Evolutionary conservation across 2,888 invertebrate genomes (phyloP).

Genomic region (Parnassius smintheus): DNA sequence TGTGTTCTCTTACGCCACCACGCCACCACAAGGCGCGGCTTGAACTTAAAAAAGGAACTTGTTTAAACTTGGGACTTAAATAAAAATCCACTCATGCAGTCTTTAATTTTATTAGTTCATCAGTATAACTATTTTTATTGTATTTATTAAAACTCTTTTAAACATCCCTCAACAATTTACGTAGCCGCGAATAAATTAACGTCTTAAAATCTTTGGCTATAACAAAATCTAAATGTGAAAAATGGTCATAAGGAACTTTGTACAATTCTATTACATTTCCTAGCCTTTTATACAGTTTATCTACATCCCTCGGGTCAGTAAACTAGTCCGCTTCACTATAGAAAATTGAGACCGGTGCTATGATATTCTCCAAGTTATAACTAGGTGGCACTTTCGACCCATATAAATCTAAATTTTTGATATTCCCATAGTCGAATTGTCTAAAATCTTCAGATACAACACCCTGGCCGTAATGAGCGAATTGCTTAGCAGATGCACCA

Average conservation of each 20-base stretch:
- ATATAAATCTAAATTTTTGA: constrained; percentile 50
- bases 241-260: constrained; percentile 74
- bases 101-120: too few relatives aligned
- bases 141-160: too few relatives aligned
- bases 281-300: constrained; percentile 71
- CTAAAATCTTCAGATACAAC: constrained; percentile 52
- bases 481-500: constrained; percentile 76
- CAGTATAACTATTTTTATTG: too few relatives aligned
- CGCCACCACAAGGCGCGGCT: too few relatives aligned
- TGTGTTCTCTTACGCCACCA: too few relatives aligned
- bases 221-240: constrained; percentile 66
- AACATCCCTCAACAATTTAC: constrained; percentile 34
- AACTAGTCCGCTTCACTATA: constrained; percentile 83
- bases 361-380: constrained; percentile 51
- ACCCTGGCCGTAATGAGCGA: constrained; percentile 78
- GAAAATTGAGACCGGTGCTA: constrained; percentile 56
- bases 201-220: constrained; percentile 55
- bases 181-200: constrained; percentile 44
- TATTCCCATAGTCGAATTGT: constrained; percentile 54
- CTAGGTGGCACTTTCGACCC: constrained; percentile 49
- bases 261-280: constrained; percentile 77
- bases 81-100: too few relatives aligned
- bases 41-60: too few relatives aligned
- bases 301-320: constrained; percentile 80
- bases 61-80: too few relatives aligned